A percentile compares a stretch with the other conserved stretches of the same genome.
Evolutionary conservation across 2,113 vertebrate species (phyloP).

Genomic region (Pelodiscus sinensis): DNA sequence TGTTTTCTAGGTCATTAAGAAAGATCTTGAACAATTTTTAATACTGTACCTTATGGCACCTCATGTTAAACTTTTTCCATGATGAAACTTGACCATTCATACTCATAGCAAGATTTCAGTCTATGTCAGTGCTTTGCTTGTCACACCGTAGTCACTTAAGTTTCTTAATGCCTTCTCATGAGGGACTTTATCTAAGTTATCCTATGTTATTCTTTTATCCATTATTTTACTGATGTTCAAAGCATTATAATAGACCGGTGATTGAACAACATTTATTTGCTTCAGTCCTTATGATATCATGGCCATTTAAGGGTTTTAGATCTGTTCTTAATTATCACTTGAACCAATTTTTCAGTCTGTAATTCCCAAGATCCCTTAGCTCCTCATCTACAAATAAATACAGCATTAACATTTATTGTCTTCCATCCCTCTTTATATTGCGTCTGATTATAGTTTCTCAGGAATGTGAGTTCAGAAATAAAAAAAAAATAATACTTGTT

Average conservation of each 20-base stretch:
- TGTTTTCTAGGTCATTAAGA: neutral
- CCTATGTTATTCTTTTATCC: neutral
- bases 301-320: slow-evolving; percentile 53
- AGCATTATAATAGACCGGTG: neutral
- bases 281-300: slow-evolving; percentile 50
- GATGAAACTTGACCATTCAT: neutral
- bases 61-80: neutral
- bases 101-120: neutral
- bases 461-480: slow-evolving; percentile 1
- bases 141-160: neutral
- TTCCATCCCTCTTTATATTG: neutral
- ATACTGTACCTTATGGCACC: neutral
- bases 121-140: neutral
- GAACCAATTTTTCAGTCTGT: slow-evolving; percentile 25
- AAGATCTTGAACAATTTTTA: slow-evolving; percentile 21
- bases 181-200: neutral
- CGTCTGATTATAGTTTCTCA: slow-evolving; percentile 15
- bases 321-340: neutral
- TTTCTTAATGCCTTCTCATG: slow-evolving; percentile 3
- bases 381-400: slow-evolving; percentile 44
- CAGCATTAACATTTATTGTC: slow-evolving; percentile 21
- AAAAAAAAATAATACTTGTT: slow-evolving; percentile 25
- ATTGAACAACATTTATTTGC: neutral
- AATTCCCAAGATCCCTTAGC: slow-evolving; percentile 49
- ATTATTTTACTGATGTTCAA: neutral